Conservation (phyloP, 2,797 vertebrate species). For the Spinus olivaceus region DNA sequence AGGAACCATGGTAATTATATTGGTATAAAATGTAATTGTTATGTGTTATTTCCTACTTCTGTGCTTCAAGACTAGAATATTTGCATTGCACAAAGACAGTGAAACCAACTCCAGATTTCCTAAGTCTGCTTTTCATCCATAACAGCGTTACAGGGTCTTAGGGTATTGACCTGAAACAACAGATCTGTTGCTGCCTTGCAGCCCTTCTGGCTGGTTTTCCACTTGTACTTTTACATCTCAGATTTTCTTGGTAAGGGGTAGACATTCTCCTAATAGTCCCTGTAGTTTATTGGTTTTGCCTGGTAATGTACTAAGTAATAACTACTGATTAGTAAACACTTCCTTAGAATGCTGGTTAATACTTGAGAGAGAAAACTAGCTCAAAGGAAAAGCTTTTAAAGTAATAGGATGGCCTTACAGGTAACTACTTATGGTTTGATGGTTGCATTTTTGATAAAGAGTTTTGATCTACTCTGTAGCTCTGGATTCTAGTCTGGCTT, state of each 20-base stretch:
- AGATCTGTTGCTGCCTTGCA: background rate
- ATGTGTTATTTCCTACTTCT: background rate
- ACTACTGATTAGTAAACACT: background rate
- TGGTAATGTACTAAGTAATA: background rate
- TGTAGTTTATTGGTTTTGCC: background rate
- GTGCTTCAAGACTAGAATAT: background rate
- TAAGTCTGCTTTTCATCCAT: fast-evolving
- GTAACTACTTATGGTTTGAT: background rate
- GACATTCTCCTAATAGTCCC: background rate
- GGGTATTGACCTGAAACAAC: background rate
- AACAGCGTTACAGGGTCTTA: background rate
- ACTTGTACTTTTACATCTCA: background rate
- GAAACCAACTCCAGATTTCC: background rate
- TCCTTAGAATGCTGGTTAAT: background rate
- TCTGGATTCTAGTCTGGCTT: background rate
- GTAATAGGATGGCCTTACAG: background rate
- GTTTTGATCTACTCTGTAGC: background rate
- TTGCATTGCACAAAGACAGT: background rate
- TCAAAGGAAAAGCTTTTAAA: background rate
- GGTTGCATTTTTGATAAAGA: background rate
- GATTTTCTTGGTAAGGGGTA: background rate
- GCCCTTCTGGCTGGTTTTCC: background rate
- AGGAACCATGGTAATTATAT: background rate
- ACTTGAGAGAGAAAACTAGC: background rate
- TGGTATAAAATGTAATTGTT: background rate